Evolutionary conservation across 2,113 vertebrate species (phyloP).

Genomic region (Leucopsar rothschildi): DNA sequence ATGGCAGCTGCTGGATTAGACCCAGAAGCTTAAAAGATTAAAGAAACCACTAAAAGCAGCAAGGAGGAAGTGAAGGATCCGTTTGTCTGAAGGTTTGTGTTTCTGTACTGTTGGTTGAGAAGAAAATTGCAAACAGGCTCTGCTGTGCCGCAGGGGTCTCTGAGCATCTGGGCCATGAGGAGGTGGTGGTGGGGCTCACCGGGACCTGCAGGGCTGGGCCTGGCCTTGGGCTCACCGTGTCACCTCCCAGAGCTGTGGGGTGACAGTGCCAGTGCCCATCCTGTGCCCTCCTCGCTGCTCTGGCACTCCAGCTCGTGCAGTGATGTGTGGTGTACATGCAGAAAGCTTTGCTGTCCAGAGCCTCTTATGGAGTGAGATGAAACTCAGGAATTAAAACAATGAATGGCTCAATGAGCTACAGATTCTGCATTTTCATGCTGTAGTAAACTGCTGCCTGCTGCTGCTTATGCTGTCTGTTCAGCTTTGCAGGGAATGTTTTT

Average conservation of each 20-base stretch:
- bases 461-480: neutral
- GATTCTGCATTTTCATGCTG: neutral
- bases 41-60: slow-evolving; percentile 77
- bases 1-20: slow-evolving; percentile 74
- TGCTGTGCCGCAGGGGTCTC: slow-evolving; percentile 20
- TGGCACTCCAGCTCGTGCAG: fast-evolving
- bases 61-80: slow-evolving; percentile 70
- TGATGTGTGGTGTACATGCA: fast-evolving
- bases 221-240: neutral
- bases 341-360: neutral
- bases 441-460: neutral
- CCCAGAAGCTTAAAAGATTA: slow-evolving; percentile 84
- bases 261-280: neutral
- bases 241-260: neutral
- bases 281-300: neutral
- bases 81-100: slow-evolving; percentile 70
- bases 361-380: neutral
- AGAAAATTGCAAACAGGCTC: slow-evolving; percentile 75
- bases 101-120: slow-evolving; percentile 65
- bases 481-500: neutral
- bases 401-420: neutral
- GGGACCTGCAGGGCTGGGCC: neutral
- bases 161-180: neutral
- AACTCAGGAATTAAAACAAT: neutral
- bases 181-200: neutral